A percentile compares a stretch with the other conserved stretches of the same genome.
Evolutionary conservation across 1,140 invertebrate species (phyloP).

Genomic region (Diachasmimorpha longicaudata): DNA sequence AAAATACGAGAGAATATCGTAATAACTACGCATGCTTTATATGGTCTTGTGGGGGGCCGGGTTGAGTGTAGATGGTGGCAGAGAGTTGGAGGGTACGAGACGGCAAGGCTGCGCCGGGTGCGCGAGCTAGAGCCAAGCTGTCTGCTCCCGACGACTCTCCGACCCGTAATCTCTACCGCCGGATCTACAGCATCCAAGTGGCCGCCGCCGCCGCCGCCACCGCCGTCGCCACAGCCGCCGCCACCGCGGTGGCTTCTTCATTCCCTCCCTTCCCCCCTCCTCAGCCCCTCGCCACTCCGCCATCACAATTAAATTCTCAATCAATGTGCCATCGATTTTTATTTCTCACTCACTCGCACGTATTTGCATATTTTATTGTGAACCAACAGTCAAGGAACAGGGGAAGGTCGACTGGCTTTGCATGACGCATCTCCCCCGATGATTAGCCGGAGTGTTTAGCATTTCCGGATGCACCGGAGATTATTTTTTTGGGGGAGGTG

Average conservation of each 20-base stretch:
- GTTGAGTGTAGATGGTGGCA: conserved; percentile 26
- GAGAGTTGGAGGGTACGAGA: conserved; percentile 42
- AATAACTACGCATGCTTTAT: neutral
- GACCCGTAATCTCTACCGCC: conserved; percentile 48
- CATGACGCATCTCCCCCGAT: neutral
- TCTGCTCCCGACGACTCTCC: conserved; percentile 48
- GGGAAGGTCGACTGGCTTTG: neutral
- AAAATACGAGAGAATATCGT: neutral
- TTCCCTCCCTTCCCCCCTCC: too few relatives aligned
- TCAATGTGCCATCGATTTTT: neutral
- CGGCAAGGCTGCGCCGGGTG: conserved; percentile 51
- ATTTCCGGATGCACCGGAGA: neutral
- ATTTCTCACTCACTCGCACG: neutral
- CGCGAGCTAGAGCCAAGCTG: conserved; percentile 58
- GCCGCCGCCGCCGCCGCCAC: neutral
- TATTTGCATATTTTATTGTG: neutral
- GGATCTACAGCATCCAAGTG: conserved; percentile 33
- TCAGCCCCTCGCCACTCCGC: neutral
- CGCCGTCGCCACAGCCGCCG: neutral
- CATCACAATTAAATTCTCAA: neutral
- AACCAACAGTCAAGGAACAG: neutral
- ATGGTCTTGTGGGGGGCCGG: neutral
- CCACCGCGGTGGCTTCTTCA: too few relatives aligned
- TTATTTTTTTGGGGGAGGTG: neutral
- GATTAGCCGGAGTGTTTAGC: neutral